Conservation (phyloP, 2,797 vertebrate species). For the Ambastaia sidthimunki region DNA sequence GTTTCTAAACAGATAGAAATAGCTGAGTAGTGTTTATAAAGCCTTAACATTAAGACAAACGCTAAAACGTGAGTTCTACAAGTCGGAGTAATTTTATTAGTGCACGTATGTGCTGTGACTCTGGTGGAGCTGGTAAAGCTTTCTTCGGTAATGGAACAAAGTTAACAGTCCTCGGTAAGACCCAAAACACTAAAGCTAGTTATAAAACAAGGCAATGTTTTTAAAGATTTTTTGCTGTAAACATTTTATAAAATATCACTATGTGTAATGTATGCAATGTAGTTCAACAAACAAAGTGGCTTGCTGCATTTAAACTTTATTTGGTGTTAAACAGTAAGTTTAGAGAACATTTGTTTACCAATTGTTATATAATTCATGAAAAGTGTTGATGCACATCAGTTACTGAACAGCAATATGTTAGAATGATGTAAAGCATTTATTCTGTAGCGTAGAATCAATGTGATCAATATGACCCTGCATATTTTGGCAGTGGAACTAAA, state of each 20-base stretch:
- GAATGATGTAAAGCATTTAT: slow-evolving; percentile 50
- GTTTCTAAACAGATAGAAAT: not conserved
- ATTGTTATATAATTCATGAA: not conserved
- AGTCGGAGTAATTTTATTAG: slow-evolving; percentile 1
- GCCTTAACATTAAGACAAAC: not conserved
- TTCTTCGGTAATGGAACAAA: slow-evolving; percentile 73
- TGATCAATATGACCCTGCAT: slow-evolving; percentile 60
- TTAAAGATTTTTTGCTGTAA: not conserved
- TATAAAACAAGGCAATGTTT: not conserved
- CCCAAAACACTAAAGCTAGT: not conserved
- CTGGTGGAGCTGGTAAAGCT: slow-evolving; percentile 44
- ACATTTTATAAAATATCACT: not conserved
- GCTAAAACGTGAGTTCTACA: not conserved
- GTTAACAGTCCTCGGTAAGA: slow-evolving; percentile 74
- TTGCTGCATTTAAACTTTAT: not conserved
- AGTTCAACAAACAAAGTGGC: not conserved
- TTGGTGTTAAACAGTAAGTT: not conserved
- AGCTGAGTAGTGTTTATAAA: not conserved
- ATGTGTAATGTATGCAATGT: not conserved
- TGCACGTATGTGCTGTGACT: slow-evolving; percentile 24
- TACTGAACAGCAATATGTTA: not conserved
- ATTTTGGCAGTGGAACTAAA: slow-evolving; percentile 68
- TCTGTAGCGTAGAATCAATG: slow-evolving; percentile 51
- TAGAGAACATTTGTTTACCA: not conserved
- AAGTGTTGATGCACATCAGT: not conserved